Evolutionary conservation across 2,113 vertebrate species (phyloP).

Genomic region (Gallinago paraguaiae): DNA sequence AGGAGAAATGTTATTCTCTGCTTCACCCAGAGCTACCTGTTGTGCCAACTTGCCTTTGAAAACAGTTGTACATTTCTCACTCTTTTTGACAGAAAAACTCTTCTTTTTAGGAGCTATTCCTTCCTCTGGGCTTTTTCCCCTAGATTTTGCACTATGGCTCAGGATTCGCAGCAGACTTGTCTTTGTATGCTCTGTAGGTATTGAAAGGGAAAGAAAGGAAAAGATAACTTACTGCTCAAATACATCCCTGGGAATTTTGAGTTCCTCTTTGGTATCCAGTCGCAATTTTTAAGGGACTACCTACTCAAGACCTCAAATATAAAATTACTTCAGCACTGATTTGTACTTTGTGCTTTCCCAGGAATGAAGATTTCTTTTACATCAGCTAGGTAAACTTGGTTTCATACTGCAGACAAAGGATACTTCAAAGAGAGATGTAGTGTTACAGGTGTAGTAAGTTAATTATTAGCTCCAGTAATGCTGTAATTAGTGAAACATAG

Average conservation of each 20-base stretch:
- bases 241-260: neutral
- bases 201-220: neutral
- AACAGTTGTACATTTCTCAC: neutral
- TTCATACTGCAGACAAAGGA: neutral
- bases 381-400: neutral
- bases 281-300: neutral
- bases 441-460: neutral
- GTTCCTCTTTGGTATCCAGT: neutral
- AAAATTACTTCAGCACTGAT: neutral
- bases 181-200: conserved; percentile 74
- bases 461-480: neutral
- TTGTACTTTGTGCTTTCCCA: neutral
- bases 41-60: conserved; percentile 58
- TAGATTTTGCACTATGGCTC: neutral
- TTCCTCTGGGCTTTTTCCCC: conserved; percentile 12
- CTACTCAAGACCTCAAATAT: neutral
- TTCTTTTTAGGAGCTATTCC: conserved; percentile 37
- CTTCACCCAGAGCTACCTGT: neutral
- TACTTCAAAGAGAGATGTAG: neutral
- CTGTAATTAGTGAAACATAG: neutral
- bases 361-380: neutral
- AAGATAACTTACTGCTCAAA: neutral
- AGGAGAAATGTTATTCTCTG: neutral
- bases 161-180: conserved; percentile 72
- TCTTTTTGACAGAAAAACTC: neutral